Conservation (phyloP, 1,140 invertebrate species). For the Brachionus plicatilis region DNA sequence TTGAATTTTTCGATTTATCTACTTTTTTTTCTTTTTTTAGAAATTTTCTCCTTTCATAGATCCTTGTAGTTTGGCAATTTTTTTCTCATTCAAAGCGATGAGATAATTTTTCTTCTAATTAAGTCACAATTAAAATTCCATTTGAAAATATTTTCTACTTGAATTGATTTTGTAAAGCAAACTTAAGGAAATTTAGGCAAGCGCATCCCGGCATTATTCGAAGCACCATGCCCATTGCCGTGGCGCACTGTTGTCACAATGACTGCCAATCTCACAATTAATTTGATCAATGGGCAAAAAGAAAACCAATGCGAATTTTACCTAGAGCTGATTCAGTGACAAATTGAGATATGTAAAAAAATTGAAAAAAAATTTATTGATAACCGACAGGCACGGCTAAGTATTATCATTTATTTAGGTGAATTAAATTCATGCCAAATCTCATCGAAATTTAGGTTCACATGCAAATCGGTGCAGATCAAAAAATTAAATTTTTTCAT, state of each 20-base stretch:
- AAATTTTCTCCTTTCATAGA: neutral
- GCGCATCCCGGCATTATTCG: neutral
- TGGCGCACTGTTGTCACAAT: neutral
- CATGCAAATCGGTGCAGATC: neutral
- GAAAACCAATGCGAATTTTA: neutral
- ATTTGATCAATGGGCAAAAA: neutral
- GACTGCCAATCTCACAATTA: neutral
- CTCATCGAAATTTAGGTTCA: neutral
- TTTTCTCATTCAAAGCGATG: neutral
- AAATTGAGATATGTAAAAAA: neutral
- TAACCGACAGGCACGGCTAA: neutral
- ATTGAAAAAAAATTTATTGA: neutral
- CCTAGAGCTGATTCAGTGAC: neutral
- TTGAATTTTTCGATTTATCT: neutral
- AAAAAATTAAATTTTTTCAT: neutral
- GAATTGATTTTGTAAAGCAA: neutral
- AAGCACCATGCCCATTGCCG: neutral
- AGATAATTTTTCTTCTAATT: constrained; percentile 16
- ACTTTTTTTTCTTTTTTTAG: neutral
- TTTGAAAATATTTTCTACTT: constrained; percentile 23
- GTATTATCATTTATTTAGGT: constrained; percentile 1
- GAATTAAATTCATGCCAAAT: neutral
- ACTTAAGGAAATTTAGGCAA: neutral
- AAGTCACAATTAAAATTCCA: constrained; percentile 33
- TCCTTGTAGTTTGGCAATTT: neutral